Base-by-base conservation (phyloP, 2,113 vertebrate genomes). In the Poeciliopsis turrubarensis region DNA sequence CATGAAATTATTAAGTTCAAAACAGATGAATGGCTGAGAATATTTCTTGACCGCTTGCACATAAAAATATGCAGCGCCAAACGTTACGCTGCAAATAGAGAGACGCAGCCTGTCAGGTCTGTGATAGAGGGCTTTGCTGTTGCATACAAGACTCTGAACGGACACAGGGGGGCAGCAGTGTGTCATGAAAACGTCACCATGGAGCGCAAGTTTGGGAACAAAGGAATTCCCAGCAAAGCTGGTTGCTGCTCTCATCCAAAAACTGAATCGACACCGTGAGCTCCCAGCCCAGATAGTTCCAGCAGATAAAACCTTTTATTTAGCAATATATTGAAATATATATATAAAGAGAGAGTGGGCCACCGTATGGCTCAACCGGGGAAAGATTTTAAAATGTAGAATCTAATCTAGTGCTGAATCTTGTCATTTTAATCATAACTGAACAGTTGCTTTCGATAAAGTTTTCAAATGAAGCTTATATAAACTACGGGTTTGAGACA, bases 131-230 rank as follows among this genome's bases (percentile, higher is more conserved):
- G 47, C 47, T 57, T 9, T 11, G 84, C 83, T 86, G 78, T 83
- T 85, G 82, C 74, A 75, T 82, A 73, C 76, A 70, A 4, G 3
- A 71, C 85, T 0, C 10, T 1, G 8, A 9, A 1, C 30, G 0
- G 74, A 12, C 93, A 72, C 86, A 15, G 0, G 92, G 85, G 86
- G 93, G 90, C 91, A 89, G 85, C 89, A 76, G 80, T 65, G 89
- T 64, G 44, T 37, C 75, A 37, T 27, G 19, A 29, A 60, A 65
- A 60, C 41, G 69, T 61, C 65, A 75, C 17, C 67, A 71, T 39
- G 3, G 6, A 27, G 66, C 7, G 65, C 34, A 41, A 69, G 57
- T 44, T 39, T n/a, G 37, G 84, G 85, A 93, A 94, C 92, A 93
- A 93, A 94, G 90, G 89, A 92, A 92, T 89, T 80, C 82, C 86